Percentiles rank a stretch among this genome's conserved stretches.
These are phyloP conservation scores for Petrocephalus zakoni DNA, from an alignment of 2,113 vertebrate genomes.

Conservation along the genomic window DNA sequence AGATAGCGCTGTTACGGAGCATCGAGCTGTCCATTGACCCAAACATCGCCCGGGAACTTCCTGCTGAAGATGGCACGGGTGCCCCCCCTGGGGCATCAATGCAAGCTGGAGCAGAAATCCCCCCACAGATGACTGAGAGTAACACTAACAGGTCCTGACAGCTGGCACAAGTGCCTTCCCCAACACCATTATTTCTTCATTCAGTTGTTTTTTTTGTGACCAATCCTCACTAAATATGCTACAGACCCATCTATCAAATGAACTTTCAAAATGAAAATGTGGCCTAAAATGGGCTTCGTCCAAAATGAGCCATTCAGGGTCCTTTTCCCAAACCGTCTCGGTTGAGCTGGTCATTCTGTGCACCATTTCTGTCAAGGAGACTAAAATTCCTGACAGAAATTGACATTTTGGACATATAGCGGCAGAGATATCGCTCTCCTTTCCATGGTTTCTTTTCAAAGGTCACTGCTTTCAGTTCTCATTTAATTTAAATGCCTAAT, in stretches of 20 bases:
- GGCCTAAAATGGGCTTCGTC: neutral
- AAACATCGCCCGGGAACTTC: conserved; percentile 13
- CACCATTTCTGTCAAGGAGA: neutral
- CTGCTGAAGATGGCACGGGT: conserved; percentile 1
- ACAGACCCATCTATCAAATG: neutral
- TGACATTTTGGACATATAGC: neutral
- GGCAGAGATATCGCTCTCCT: neutral
- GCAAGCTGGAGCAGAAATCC: conserved; percentile 2
- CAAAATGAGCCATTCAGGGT: neutral
- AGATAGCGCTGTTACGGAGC: neutral
- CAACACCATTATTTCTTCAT: neutral
- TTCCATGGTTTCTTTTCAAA: neutral
- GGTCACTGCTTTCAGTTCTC: neutral
- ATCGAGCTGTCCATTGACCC: neutral
- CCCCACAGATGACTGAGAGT: conserved; percentile 30
- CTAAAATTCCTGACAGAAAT: neutral
- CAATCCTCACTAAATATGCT: neutral
- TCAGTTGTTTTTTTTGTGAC: neutral
- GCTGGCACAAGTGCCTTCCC: conserved; percentile 33
- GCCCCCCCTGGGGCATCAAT: neutral
- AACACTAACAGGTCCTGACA: conserved; percentile 35
- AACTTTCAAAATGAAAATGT: neutral
- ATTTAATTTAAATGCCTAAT: neutral
- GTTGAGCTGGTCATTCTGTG: neutral
- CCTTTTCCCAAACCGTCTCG: neutral